phyloP scores from a whole-genome alignment of 2,888 invertebrate species.

The Sphaerophoria taeniata region DNA sequence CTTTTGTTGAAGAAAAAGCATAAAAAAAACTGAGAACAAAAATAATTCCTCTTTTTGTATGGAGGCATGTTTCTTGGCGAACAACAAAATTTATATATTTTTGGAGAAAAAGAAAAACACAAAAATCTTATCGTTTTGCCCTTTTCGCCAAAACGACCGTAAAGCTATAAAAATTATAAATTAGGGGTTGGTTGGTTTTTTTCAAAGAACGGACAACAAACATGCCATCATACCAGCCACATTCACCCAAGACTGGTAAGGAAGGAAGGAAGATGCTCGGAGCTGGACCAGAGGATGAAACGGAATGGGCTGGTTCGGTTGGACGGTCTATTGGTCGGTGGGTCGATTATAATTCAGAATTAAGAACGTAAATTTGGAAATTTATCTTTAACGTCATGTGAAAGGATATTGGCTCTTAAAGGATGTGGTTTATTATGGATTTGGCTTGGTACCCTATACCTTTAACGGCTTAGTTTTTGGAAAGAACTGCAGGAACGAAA shows the following conservation, averaged over 20 bases:
- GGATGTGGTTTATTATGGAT: conserved; percentile 68
- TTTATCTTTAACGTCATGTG: conserved; percentile 69
- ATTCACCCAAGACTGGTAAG: not conserved
- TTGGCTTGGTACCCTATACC: conserved; percentile 51
- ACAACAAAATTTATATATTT: conserved; percentile 55
- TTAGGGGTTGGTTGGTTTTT: conserved; percentile 65
- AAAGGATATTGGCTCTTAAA: conserved; percentile 57
- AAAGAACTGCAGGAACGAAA: not conserved
- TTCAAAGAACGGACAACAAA: conserved; percentile 44
- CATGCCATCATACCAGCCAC: conserved; percentile 37
- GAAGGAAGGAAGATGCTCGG: not conserved
- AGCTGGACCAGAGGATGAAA: not conserved
- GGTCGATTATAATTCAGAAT: conserved; percentile 72
- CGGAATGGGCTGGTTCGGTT: not conserved
- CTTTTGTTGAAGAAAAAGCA: conserved; percentile 31
- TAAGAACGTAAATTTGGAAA: conserved; percentile 70
- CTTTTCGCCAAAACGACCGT: conserved; percentile 71
- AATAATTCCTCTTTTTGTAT: conserved; percentile 37
- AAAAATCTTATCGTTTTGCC: conserved; percentile 54
- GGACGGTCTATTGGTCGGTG: not conserved
- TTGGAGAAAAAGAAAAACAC: conserved; percentile 29
- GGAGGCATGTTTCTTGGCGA: not conserved
- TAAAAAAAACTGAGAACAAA: conserved; percentile 18
- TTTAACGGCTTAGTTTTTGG: conserved; percentile 16
- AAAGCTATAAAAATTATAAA: conserved; percentile 73